Base-by-base conservation (phyloP, 2,888 invertebrate species). In the Dorcus hopei region DNA sequence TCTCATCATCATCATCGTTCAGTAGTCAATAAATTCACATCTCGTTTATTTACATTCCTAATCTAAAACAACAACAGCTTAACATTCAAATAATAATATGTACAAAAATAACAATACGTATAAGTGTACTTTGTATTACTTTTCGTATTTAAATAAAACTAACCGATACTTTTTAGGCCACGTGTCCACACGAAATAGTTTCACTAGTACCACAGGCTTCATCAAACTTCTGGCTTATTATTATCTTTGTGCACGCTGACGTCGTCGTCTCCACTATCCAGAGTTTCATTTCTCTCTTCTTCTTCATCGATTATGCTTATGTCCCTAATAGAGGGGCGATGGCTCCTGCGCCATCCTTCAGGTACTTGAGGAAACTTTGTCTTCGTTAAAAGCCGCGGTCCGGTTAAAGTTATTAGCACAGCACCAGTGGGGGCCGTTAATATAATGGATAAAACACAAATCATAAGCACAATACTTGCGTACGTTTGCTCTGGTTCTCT, bases 241-340 rank as follows among this genome's bases (percentile, higher is more conserved):
- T 33, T 33, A 33, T 33, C 26, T 6, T 33, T 33, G 26, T 33
- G 26, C 3, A 33, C 26, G 7, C 47, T 42, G 9, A 33, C 40
- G 16, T 55, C 54, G 48, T 43, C 54, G 39, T 16, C 50, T 53
- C 49, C 60, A 9, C 23, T 45, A 33, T 59, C 55, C 19, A 38
- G 23, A 16, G 48, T 45, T 47, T 54, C 33, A 23, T 53, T 43
- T 16, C 54, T 49, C 50, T 89, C 84, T 65, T 91, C 91, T 69
- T 90, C 90, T 72, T 92, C 91, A 71, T 91, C 89, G 74, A 91
- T 91, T 75, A 93, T 92, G 64, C 91, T 90, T 62, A 93, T 93
- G 75, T 93, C 93, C 49, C 93, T 85, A 56, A 93, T 89, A 0
- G 93, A 93, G 3, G 91, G 92, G 60, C 91, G 82, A 72, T 92